These are phyloP conservation scores for Orthosia cruda DNA, from an alignment of 2,888 invertebrate species.

Conservation along the genomic window DNA sequence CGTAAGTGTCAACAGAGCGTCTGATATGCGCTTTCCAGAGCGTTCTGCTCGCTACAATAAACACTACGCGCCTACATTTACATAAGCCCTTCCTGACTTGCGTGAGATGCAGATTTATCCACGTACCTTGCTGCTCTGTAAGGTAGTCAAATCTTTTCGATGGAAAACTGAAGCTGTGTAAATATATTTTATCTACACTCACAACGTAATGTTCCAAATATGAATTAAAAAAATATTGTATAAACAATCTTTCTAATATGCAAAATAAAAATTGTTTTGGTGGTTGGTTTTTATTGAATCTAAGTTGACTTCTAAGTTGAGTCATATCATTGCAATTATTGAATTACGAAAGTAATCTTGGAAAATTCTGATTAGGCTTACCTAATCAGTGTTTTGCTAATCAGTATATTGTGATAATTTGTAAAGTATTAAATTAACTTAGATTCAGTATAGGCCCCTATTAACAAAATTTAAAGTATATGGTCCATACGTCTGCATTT, in stretches of 20 bases:
- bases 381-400: no score
- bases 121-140: not conserved
- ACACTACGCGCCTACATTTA: slow-evolving; percentile 41
- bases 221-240: no score
- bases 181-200: no score
- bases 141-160: slow-evolving; percentile 10
- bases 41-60: slow-evolving; percentile 39
- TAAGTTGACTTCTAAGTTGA: no score
- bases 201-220: no score
- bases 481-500: not conserved
- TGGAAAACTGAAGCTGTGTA: not conserved
- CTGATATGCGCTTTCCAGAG: slow-evolving; percentile 32
- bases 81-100: slow-evolving; percentile 33
- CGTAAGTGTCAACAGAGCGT: slow-evolving; percentile 38
- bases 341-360: no score
- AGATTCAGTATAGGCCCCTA: not conserved
- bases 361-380: not conserved
- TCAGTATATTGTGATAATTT: no score
- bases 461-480: no score
- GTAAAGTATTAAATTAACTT: not conserved
- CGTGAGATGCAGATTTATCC: slow-evolving; percentile 21
- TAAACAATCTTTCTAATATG: no score
- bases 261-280: no score
- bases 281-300: no score
- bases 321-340: no score